Evolutionary conservation across 2,888 invertebrate species (phyloP).

Genomic region (Plebejus argus): DNA sequence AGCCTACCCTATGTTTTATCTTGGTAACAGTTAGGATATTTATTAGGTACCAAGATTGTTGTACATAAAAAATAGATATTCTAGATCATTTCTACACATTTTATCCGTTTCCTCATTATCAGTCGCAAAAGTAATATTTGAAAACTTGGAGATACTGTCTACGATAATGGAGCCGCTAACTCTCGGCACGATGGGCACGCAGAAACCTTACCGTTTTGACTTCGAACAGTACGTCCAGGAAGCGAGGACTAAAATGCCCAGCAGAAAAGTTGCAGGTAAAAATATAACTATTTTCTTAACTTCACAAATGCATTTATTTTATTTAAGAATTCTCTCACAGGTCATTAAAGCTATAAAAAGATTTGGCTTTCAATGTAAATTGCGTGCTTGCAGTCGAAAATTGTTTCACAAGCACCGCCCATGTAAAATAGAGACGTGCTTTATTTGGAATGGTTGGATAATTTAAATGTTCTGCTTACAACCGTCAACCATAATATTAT

Average conservation of each 20-base stretch:
- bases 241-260: conserved; percentile 71
- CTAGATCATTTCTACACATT: not conserved
- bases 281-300: too few relatives aligned
- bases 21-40: not conserved
- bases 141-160: conserved; percentile 68
- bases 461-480: too few relatives aligned
- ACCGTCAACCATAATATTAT: too few relatives aligned
- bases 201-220: conserved; percentile 69
- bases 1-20: too few relatives aligned
- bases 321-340: too few relatives aligned
- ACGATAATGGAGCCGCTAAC: conserved; percentile 68
- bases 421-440: too few relatives aligned
- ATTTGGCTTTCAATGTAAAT: too few relatives aligned
- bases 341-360: too few relatives aligned
- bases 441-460: too few relatives aligned
- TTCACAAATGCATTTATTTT: too few relatives aligned
- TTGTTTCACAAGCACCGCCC: too few relatives aligned
- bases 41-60: not conserved
- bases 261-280: conserved; percentile 69
- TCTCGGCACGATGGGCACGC: conserved; percentile 72
- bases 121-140: conserved; percentile 69
- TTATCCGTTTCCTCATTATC: not conserved
- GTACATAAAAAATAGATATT: not conserved
- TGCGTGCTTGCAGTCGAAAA: too few relatives aligned
- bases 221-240: conserved; percentile 74